Base-by-base conservation (phyloP, 35 echinoderm and acorn worm genomes). In the Strongylocentrotus purpuratus region DNA sequence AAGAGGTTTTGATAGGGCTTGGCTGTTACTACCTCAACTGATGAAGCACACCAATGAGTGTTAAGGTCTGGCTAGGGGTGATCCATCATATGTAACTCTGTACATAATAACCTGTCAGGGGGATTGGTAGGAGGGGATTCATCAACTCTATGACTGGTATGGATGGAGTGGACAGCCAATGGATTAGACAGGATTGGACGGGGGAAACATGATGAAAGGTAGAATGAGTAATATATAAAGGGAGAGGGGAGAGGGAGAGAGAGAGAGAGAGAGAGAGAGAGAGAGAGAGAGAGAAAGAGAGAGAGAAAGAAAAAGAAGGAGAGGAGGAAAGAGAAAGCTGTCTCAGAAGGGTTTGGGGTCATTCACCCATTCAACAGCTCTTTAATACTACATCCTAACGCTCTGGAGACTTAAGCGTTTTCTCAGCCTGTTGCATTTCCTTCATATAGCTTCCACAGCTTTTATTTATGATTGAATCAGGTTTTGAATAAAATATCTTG, bases 31-130 rank as follows among this genome's bases (percentile, higher is more conserved):
- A 78, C 22, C 65, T 78, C 65, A 78, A 78, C 65, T 78, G 20
- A 18, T 28, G 65, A 78, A 28, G 65, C 65, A 93, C 91, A 93
- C 91, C 48, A 48, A 31, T 48, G n/a, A 93, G 91, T 93, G 91
- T 93, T 93, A 58, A 12, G 91, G 11, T 93, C 45, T 58, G 45
- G 65, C 3, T 93, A 58, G 31, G n/a, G 91, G 91, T n/a, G 45
- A 93, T 93, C 91, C 91, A 93, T 93, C 91, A 93, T 58, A 20
- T 93, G 91, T 32, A 93, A 93, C 46, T 32, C 45, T 93, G 91
- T 46, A 33, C 46, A 46, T 93, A 93, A 93, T 93, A 93, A 93
- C 91, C 91, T 93, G 91, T 58, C 91, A 47, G n/a, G 31, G 46
- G 48, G 91, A 93, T 32, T 50, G 91, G 91, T 58, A 48, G 91